Base-by-base conservation (phyloP, 2,113 vertebrate genomes). In the Thalassoma bifasciatum region DNA sequence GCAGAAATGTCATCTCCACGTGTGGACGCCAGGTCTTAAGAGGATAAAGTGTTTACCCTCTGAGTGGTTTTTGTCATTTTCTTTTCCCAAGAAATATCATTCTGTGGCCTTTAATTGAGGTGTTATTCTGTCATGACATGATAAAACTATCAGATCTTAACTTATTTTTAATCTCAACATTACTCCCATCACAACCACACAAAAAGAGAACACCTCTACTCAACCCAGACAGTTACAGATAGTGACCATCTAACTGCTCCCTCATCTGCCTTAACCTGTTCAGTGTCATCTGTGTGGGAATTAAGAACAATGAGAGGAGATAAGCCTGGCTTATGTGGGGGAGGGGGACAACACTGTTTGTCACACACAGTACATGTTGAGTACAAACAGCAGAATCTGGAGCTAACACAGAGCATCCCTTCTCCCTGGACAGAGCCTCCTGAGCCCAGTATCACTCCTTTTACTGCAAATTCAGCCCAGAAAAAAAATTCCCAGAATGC, bases 401-500 rank as follows among this genome's bases (percentile, higher is more conserved):
- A n/a, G 36, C 0, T 13, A 21, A n/a, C 19, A 19, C 0, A 12
- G 0, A 7, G 10, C 7, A 22, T 26, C 46, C 51, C 16, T 14
- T 54, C 49, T 79, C 62, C 56, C 42, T 19, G 1, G 24, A 68
- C 8, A 8, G 42, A 42, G 40, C 10, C 36, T 34, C 26, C 57
- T 4, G 16, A 53, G 56, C 49, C 30, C 60, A 60, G 13, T n/a
- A 53, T 74, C 59, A 44, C 51, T 69, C 53, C 42, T n/a, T 2
- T 30, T 40, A 21, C 8, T 42, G 13, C 34, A 37, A 36, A 37
- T 46, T 60, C 34, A 50, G 52, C 71, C 56, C 40, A 10, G 7
- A 40, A 30, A n/a, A 10, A 70, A 70, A 65, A 71, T 49, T 72
- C 80, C 81, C 81, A 86, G 59, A 83, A 79, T 79, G 75, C 72